Conservation (phyloP, 2,888 invertebrate species). For the Phrixothrix hirtus region DNA sequence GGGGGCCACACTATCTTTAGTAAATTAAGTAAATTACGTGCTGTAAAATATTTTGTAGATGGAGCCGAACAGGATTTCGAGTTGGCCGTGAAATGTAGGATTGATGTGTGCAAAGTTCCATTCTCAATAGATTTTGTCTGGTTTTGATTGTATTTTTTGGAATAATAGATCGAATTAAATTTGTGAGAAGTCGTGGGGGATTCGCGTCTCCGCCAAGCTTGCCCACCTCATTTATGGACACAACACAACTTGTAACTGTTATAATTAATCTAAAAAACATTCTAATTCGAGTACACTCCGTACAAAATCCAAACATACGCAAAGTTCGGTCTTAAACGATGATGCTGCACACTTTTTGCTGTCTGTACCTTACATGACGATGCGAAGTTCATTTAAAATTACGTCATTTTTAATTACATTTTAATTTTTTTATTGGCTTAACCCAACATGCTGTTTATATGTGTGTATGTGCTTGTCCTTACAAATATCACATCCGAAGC, state of each 20-base stretch:
- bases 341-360: constrained; percentile 9
- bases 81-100: constrained; percentile 29
- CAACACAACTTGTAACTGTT: constrained; percentile 8
- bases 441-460: constrained; percentile 17
- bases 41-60: constrained; percentile 28
- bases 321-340: constrained; percentile 11
- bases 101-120: constrained; percentile 26
- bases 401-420: constrained; percentile 34
- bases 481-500: constrained; percentile 5
- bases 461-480: constrained; percentile 15
- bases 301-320: neutral
- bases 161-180: constrained; percentile 1
- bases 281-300: constrained; percentile 28
- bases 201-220: neutral
- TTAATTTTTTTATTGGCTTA: constrained; percentile 32
- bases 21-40: constrained; percentile 30
- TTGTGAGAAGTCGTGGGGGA: neutral
- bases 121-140: constrained; percentile 17
- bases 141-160: too few species aligned
- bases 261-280: constrained; percentile 30
- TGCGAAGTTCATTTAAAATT: constrained; percentile 30
- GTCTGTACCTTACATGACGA: constrained; percentile 26
- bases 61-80: constrained; percentile 29
- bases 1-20: too few species aligned
- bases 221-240: neutral